A percentile compares a stretch with the other conserved stretches of the same genome.
Evolutionary conservation across 2,113 vertebrate species (phyloP).

Genomic region (Onychorhynchus coronatus): DNA sequence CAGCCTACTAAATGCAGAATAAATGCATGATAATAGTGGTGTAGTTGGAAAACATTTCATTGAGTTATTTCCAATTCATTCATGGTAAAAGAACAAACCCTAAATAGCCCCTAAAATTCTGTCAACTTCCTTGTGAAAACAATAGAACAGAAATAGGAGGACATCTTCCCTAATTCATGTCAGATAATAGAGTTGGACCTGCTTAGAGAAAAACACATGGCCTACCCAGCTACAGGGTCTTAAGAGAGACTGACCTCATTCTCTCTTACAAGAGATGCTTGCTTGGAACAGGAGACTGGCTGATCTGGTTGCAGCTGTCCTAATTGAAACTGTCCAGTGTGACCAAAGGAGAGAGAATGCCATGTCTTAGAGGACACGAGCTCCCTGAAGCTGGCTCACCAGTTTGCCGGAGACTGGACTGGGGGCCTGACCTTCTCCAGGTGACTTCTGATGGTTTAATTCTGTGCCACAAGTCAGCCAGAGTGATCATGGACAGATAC

Average conservation of each 20-base stretch:
- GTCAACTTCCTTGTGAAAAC: neutral
- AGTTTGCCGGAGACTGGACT: neutral
- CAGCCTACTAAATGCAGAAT: neutral
- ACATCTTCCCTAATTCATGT: neutral
- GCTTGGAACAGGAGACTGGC: neutral
- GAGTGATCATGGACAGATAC: neutral
- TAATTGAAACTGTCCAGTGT: neutral
- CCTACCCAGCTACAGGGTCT: accelerated
- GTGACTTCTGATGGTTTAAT: neutral
- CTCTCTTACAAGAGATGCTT: neutral
- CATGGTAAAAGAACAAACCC: neutral
- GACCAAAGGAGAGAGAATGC: neutral
- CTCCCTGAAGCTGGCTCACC: accelerated
- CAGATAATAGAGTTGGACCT: neutral
- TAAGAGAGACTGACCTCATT: neutral
- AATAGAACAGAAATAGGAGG: neutral
- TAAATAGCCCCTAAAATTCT: neutral
- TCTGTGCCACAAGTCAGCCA: neutral
- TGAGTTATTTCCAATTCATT: neutral
- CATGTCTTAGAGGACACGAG: neutral
- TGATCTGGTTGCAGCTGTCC: neutral
- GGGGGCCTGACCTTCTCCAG: neutral
- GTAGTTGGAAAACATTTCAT: neutral
- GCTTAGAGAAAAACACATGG: neutral
- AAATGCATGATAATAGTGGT: neutral